Evolutionary conservation across 1,140 invertebrate genomes (phyloP).

Genomic region (Nylanderia fulva): DNA sequence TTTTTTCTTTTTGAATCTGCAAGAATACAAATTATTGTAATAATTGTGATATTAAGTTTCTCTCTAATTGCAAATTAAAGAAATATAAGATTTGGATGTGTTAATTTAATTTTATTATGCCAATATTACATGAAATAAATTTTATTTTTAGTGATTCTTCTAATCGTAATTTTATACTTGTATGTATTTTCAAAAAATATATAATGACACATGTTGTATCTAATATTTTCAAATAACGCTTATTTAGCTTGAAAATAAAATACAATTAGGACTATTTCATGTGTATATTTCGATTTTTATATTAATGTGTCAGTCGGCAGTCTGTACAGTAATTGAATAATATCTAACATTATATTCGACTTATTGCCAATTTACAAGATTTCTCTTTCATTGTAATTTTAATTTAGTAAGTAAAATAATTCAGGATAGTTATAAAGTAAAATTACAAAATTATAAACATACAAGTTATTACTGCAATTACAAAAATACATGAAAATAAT

Average conservation of each 20-base stretch:
- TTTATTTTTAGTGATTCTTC: slow-evolving; percentile 60
- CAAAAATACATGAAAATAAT: slow-evolving; percentile 23
- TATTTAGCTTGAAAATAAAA: slow-evolving; percentile 69
- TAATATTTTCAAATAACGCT: slow-evolving; percentile 61
- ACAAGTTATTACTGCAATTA: background rate
- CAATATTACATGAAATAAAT: slow-evolving; percentile 79
- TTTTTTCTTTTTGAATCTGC: background rate
- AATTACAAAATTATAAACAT: background rate
- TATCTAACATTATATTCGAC: slow-evolving; percentile 67
- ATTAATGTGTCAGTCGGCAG: slow-evolving; percentile 80
- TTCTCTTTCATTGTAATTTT: background rate
- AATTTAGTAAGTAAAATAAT: slow-evolving; percentile 8
- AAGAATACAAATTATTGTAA: no score
- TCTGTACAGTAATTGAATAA: slow-evolving; percentile 77
- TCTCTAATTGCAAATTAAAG: slow-evolving; percentile 7
- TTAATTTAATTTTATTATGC: slow-evolving; percentile 79
- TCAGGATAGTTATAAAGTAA: background rate
- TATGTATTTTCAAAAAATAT: slow-evolving; percentile 75
- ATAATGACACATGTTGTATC: slow-evolving; percentile 63
- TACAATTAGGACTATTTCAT: slow-evolving; percentile 67
- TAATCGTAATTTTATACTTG: slow-evolving; percentile 67
- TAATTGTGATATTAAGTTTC: no score
- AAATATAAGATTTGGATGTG: slow-evolving; percentile 41
- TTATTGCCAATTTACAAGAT: slow-evolving; percentile 75
- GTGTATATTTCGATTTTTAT: slow-evolving; percentile 71